Base-by-base conservation (phyloP, 2,888 invertebrate genomes). In the Limnephilus auricula region DNA sequence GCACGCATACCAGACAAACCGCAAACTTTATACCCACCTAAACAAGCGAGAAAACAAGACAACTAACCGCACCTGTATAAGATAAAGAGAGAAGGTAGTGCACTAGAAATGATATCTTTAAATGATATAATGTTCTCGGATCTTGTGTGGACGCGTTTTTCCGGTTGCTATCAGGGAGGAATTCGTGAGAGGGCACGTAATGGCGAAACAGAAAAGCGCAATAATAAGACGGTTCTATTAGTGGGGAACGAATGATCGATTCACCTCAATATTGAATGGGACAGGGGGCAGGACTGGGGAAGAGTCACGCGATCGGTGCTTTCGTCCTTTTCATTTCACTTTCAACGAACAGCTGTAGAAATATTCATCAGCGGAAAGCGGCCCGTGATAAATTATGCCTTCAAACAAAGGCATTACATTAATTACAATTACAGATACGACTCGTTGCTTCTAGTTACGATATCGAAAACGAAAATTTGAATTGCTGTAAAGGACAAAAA, bases 161-260 rank as follows among this genome's bases (percentile, higher is more conserved):
- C 65, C n/a, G n/a, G 79, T 45, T 40, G 31, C 82, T n/a, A 90
- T 30, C 40, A 78, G 45, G 80, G 87, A 79, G 80, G 86, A 87
- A 37, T 79, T 80, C 34, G 87, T n/a, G 83, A 78, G 45, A 83
- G 90, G 83, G 34, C 80, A 65, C 50, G 82, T 89, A 89, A 79
- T 91, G 50, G 91, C 86, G 91, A 85, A 92, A 90, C 85, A 90
- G 91, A 92, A 92, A 92, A 90, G 92, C 90, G 91, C 91, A 92
- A 90, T 89, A 91, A 92, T 93, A 91, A 93, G 92, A 93, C 82
- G 92, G 92, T 93, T 93, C 92, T 93, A 93, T 93, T 93, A 93
- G 92, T 89, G 92, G 93, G 93, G 93, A 86, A 79, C 79, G 90
- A 90, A 93, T 93, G 93, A 92, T 93, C 91, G 93, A 93, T 93